Evolutionary conservation across 1,140 invertebrate species (phyloP).

Genomic region (Tachypleus tridentatus): DNA sequence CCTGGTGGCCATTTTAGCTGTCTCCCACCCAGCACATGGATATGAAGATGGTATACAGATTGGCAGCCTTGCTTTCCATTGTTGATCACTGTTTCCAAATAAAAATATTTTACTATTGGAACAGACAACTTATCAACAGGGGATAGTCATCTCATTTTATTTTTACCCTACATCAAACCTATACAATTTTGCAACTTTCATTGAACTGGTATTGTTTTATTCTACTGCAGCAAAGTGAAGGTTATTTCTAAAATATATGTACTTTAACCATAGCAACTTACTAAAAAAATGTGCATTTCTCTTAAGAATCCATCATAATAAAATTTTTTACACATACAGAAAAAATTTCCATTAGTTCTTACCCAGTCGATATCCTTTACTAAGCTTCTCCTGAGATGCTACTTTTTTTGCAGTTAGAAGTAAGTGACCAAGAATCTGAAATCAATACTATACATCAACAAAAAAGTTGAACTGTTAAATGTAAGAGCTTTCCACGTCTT

Average conservation of each 20-base stretch:
- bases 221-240: neutral
- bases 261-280: no score
- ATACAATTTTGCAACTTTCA: no score
- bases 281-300: no score
- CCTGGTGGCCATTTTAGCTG: conserved; percentile 94
- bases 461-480: no score
- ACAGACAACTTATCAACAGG: conserved; percentile 2
- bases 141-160: no score
- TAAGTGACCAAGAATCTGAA: conserved; percentile 55
- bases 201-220: no score
- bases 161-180: no score
- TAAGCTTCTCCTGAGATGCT: conserved; percentile 45
- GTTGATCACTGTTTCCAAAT: conserved; percentile 53
- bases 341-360: conserved; percentile 14
- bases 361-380: conserved; percentile 27
- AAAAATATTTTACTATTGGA: conserved; percentile 1
- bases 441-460: neutral
- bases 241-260: no score
- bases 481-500: no score
- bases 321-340: no score
- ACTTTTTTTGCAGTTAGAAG: conserved; percentile 67
- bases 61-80: conserved; percentile 77
- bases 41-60: conserved; percentile 82
- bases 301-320: no score
- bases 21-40: conserved; percentile 83